Evolutionary conservation across 2,797 vertebrate genomes (phyloP).

Genomic region (Meda fulgida): DNA sequence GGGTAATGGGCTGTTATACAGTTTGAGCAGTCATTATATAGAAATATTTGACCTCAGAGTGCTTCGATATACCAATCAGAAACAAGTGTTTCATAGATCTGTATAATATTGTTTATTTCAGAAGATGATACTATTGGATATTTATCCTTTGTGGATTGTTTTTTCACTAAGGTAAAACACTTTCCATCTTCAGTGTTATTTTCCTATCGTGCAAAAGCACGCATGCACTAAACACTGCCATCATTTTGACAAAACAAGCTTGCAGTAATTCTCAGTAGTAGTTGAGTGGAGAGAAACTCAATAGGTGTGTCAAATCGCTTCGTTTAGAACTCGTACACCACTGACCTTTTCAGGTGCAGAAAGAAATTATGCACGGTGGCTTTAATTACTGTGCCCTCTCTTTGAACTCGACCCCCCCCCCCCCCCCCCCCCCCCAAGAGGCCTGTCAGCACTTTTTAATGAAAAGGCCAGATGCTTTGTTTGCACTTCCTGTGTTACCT

Average conservation of each 20-base stretch:
- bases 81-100: not conserved
- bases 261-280: not conserved
- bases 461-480: slow-evolving; percentile 56
- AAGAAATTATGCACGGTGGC: slow-evolving; percentile 70
- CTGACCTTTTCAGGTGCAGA: slow-evolving; percentile 64
- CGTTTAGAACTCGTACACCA: slow-evolving; percentile 45
- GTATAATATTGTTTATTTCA: not conserved
- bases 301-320: slow-evolving; percentile 65
- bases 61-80: not conserved
- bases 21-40: not conserved
- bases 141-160: not conserved
- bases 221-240: not conserved
- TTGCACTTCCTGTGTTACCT: slow-evolving; percentile 51
- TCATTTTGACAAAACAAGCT: slow-evolving; percentile 10
- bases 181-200: not conserved
- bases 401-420: slow-evolving; percentile 71
- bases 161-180: not conserved
- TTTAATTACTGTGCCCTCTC: slow-evolving; percentile 62
- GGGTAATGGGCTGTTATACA: not conserved
- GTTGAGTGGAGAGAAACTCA: not conserved
- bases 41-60: not conserved
- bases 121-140: not conserved
- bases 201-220: not conserved
- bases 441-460: slow-evolving; percentile 55
- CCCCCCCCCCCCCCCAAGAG: slow-evolving; percentile 68